These are phyloP conservation scores for Crocodylus rhombifer DNA, from an alignment of 2,797 vertebrate species.

Conservation along the genomic window DNA sequence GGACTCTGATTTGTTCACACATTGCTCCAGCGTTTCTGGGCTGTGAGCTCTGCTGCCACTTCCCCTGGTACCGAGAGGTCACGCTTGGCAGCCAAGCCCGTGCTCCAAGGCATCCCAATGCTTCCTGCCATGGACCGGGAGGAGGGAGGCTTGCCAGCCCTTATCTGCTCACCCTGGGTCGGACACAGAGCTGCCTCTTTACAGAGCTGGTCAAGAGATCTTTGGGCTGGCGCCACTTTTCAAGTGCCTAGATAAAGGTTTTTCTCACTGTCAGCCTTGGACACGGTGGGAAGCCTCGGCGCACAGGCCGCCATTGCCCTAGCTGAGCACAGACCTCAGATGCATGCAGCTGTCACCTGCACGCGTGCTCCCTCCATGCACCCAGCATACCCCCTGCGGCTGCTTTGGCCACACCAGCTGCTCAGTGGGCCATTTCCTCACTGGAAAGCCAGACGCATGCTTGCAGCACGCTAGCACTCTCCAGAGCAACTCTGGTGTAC, in stretches of 20 bases:
- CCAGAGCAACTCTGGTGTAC: background rate
- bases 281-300: background rate
- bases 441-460: background rate
- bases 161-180: background rate
- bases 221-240: background rate
- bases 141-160: background rate
- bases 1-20: too few relatives aligned
- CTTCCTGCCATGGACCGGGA: background rate
- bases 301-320: background rate
- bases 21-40: too few relatives aligned
- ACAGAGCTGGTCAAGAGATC: background rate
- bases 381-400: accelerated
- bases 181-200: accelerated
- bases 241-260: background rate
- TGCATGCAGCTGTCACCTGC: background rate
- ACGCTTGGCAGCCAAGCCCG: background rate
- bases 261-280: background rate
- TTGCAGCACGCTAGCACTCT: background rate
- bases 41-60: too few relatives aligned
- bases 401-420: background rate
- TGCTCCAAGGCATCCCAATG: background rate
- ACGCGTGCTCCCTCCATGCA: background rate
- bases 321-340: background rate
- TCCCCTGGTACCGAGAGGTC: background rate
- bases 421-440: background rate